phyloP scores from a whole-genome alignment of 1,140 invertebrate genomes.

The Nebria ingens region DNA sequence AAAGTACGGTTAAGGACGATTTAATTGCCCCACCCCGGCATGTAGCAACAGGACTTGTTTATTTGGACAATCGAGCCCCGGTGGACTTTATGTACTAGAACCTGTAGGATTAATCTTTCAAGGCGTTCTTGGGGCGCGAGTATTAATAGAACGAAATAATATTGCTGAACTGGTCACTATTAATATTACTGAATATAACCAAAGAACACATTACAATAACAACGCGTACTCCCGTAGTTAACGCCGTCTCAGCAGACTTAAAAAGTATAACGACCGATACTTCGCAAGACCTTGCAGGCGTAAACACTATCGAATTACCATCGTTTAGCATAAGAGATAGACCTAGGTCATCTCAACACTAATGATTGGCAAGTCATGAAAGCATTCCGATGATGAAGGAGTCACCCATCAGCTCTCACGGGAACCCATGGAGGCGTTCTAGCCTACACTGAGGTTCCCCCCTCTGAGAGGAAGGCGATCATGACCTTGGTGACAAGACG shows the following conservation, averaged over 20 bases:
- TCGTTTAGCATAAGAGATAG: background rate
- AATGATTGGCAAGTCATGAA: background rate
- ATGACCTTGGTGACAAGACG: too few species aligned
- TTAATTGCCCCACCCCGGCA: background rate
- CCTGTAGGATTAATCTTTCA: background rate
- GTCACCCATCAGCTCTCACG: too few species aligned
- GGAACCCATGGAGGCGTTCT: too few species aligned
- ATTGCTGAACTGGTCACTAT: background rate
- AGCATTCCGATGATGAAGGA: too few species aligned
- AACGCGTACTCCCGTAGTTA: too few species aligned
- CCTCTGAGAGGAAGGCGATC: too few species aligned
- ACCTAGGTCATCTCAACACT: background rate
- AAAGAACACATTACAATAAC: background rate
- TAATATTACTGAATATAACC: background rate
- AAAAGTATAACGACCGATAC: too few species aligned
- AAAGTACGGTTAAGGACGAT: background rate
- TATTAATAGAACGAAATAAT: background rate
- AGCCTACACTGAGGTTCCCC: too few species aligned
- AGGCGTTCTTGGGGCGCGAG: background rate
- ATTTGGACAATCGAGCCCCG: background rate
- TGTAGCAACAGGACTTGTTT: background rate
- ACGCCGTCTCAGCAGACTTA: too few species aligned
- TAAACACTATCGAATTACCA: background rate
- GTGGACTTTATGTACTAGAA: background rate
- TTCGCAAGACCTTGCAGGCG: background rate